Base-by-base conservation (phyloP, 2,797 vertebrate species). In the Falco naumanni region DNA sequence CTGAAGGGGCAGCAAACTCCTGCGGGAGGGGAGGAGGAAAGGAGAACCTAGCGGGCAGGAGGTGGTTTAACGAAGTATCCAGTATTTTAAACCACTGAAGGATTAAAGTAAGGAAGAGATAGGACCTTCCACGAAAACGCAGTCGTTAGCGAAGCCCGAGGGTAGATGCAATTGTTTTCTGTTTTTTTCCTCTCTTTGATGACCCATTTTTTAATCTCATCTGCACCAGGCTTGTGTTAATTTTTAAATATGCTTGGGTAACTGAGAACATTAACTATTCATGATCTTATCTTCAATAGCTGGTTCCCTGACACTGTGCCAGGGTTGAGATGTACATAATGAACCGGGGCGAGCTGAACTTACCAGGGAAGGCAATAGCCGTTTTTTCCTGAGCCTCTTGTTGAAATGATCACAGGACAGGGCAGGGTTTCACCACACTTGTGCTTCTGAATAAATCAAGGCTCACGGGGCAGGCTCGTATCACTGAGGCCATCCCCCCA, bases 231-330 rank as follows among this genome's bases (percentile, higher is more conserved):
- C 78, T 96, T 87, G 88, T 77, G 83, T 97, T 96, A 96, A 97
- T 93, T 97, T 97, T 96, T 93, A 96, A 95, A 95, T 89, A 87
- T 74, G 93, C 93, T 53, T 95, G 94, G 96, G 84, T 96, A 97
- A 97, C 76, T 87, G 96, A 91, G 93, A 84, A 41, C 87, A 89
- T 94, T 89, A 97, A 97, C 82, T 91, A 97, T 83, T 95, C 84
- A 96, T 79, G 78, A 88, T 97, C 88, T 96, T 91, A 74, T 89
- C 95, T 95, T 89, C 79, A 66, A 56, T 61, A 92, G 91, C 69
- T 95, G 66, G 85, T 63, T 88, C 70, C 54, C 82, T 93, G 66
- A 74, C 70, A 65, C 59, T 2, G 39, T 24, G 84, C 87, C 87
- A 93, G 79, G 60, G 77, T 14, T 48, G 51, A 47, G 59, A 37